Conservation (phyloP, 2,113 vertebrate genomes). For the Pyrgilauda ruficollis region DNA sequence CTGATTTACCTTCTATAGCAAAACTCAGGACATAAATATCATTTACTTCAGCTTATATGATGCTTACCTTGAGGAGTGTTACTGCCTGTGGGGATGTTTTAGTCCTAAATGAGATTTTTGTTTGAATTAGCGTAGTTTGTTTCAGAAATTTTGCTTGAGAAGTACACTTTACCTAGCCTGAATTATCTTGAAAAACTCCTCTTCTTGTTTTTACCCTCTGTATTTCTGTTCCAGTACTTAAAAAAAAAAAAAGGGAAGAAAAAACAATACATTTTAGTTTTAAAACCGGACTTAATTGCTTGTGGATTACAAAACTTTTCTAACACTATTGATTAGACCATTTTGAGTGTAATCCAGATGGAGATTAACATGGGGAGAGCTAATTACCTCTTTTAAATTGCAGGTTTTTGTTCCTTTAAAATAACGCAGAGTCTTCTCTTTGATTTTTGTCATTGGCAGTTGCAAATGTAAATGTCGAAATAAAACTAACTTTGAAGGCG, state of each 20-base stretch:
- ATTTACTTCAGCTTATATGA: neutral
- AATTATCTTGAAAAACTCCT: neutral
- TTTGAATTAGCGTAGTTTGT: neutral
- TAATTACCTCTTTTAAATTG: neutral
- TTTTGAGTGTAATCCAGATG: neutral
- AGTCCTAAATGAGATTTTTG: neutral
- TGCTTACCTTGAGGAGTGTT: neutral
- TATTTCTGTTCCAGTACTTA: neutral
- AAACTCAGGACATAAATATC: neutral
- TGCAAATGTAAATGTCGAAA: conserved; percentile 34
- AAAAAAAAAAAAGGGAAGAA: neutral
- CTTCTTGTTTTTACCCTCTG: neutral
- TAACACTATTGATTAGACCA: neutral
- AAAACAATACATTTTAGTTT: neutral
- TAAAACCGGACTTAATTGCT: neutral
- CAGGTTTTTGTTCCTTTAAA: neutral
- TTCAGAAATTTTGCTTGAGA: neutral
- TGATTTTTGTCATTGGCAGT: neutral
- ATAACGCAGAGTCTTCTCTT: neutral
- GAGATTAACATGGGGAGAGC: neutral
- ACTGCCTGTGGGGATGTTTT: neutral
- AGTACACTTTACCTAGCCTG: accelerated
- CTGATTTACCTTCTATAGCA: neutral
- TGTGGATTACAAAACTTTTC: neutral
- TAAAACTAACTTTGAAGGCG: neutral